Conservation (phyloP, 2,797 vertebrate genomes). For the Anisognathus igniventris region DNA sequence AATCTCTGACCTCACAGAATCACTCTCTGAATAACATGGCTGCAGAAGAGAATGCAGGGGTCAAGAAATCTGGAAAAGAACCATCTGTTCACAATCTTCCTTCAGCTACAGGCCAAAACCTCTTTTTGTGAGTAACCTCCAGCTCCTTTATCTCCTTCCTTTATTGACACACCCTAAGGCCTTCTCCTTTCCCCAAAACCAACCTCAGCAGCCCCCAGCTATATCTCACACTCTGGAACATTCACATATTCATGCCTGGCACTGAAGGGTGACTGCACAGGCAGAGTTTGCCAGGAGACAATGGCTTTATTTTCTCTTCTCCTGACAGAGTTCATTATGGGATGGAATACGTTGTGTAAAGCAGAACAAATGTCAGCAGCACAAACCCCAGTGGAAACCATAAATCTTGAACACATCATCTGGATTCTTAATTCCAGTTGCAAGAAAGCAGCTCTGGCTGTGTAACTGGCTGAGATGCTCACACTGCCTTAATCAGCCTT, state of each 20-base stretch:
- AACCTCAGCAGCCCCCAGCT: not conserved
- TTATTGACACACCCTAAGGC: not conserved
- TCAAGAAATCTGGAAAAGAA: not conserved
- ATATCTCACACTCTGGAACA: not conserved
- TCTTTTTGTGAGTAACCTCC: not conserved
- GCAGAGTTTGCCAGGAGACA: not conserved
- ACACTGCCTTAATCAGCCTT: not conserved
- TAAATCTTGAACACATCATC: not conserved
- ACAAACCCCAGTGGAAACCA: not conserved
- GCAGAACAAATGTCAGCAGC: not conserved
- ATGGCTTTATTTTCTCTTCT: not conserved
- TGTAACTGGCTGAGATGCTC: not conserved
- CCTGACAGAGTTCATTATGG: not conserved
- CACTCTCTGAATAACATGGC: not conserved
- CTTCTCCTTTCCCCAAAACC: not conserved
- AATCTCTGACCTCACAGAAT: not conserved
- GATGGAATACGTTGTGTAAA: not conserved
- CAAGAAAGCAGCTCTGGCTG: not conserved
- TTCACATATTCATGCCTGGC: not conserved
- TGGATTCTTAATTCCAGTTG: not conserved
- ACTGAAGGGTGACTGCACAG: not conserved
- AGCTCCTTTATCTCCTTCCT: not conserved
- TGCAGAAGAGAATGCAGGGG: not conserved
- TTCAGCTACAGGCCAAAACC: not conserved
- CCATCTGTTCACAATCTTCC: not conserved